Conservation (phyloP, 2,888 invertebrate species). For the Drosophila pegasa region DNA sequence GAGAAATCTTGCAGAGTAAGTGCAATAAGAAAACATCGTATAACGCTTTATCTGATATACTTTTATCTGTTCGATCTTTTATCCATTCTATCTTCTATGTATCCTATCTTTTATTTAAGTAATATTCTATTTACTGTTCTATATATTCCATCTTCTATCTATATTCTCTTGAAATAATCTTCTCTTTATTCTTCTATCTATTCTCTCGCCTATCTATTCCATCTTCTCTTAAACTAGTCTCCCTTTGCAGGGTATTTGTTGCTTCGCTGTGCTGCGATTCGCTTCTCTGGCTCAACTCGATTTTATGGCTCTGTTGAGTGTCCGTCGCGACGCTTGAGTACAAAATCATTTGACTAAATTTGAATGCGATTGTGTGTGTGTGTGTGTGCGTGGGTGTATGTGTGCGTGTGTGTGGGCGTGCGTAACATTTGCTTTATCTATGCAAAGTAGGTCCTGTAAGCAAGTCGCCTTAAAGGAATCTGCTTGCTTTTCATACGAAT, state of each 20-base stretch:
- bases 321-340: conserved; percentile 41
- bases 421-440: conserved; percentile 3
- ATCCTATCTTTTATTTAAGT: no score
- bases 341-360: conserved; percentile 47
- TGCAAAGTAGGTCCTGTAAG: not conserved
- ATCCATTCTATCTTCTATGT: no score
- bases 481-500: not conserved
- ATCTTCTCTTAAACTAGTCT: no score
- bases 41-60: no score
- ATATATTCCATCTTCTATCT: no score
- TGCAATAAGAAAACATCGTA: no score
- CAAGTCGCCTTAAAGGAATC: not conserved
- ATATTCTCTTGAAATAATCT: no score
- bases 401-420: not conserved
- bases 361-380: conserved; percentile 4
- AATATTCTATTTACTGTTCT: no score
- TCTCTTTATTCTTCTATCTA: no score
- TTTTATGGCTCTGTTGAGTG: conserved; percentile 42
- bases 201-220: no score
- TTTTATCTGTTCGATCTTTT: no score
- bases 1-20: not conserved
- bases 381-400: not conserved
- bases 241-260: not conserved
- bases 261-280: not conserved
- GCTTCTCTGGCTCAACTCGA: conserved; percentile 6